Conservation (phyloP, 2,888 invertebrate genomes). For the Proisotoma minuta region DNA sequence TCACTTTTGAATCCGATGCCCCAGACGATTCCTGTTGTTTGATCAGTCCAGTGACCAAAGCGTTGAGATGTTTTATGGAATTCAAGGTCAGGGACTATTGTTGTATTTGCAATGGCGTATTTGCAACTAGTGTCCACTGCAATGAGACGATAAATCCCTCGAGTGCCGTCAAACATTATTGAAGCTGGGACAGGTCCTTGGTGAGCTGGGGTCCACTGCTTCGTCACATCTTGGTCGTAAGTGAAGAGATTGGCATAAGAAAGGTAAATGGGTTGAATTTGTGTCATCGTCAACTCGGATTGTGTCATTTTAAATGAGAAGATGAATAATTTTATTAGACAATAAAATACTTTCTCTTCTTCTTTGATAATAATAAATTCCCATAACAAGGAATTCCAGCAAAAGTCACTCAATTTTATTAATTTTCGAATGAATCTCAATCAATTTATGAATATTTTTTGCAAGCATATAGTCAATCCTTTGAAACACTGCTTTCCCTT, state of each 20-base stretch:
- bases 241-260: slow-evolving; percentile 6
- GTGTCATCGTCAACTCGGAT: too few relatives aligned
- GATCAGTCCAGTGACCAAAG: slow-evolving; percentile 32
- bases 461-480: not conserved
- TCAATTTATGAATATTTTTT: not conserved
- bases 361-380: too few relatives aligned
- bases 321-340: too few relatives aligned
- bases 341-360: too few relatives aligned
- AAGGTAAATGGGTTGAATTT: slow-evolving; percentile 5
- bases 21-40: slow-evolving; percentile 19
- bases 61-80: slow-evolving; percentile 27
- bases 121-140: slow-evolving; percentile 25
- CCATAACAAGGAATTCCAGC: too few relatives aligned
- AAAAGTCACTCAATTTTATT: too few relatives aligned
- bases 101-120: slow-evolving; percentile 26
- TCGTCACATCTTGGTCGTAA: not conserved
- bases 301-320: too few relatives aligned
- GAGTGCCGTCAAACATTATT: slow-evolving; percentile 23
- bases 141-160: slow-evolving; percentile 26
- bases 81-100: slow-evolving; percentile 21
- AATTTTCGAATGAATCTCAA: not conserved
- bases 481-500: not conserved
- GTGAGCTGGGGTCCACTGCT: slow-evolving; percentile 17
- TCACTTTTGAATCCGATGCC: slow-evolving; percentile 21
- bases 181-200: slow-evolving; percentile 23